Evolutionary conservation across 2,888 invertebrate genomes (phyloP).

Genomic region (Melinaea marsaeus): DNA sequence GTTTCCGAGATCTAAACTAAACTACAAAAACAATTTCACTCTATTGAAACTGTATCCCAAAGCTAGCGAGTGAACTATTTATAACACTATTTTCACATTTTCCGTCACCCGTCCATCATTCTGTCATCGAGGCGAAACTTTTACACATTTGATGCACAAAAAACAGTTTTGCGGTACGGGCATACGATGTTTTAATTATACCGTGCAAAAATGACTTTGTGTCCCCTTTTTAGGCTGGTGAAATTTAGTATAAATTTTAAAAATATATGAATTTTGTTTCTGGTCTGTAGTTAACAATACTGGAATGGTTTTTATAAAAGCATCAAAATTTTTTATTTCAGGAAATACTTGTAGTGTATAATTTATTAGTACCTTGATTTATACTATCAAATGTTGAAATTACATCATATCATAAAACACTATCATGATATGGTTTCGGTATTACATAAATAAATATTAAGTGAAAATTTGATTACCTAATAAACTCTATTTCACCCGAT

Average conservation of each 20-base stretch:
- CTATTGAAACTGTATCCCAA: constrained; percentile 3
- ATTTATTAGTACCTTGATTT: too few species aligned
- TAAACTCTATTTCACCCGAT: constrained; percentile 36
- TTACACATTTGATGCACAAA: constrained; percentile 32
- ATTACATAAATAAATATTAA: constrained; percentile 9
- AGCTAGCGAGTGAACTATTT: constrained; percentile 10
- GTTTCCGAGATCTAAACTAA: not conserved
- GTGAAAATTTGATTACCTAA: constrained; percentile 16
- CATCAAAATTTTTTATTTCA: too few species aligned
- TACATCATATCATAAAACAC: not conserved
- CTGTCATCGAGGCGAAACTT: constrained; percentile 31
- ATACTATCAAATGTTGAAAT: too few species aligned
- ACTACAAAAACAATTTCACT: not conserved
- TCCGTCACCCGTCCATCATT: constrained; percentile 30
- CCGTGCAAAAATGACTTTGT: constrained; percentile 23
- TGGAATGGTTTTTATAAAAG: too few species aligned
- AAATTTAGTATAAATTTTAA: not conserved
- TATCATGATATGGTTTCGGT: not conserved
- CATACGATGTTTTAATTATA: constrained; percentile 34
- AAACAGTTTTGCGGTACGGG: constrained; percentile 23
- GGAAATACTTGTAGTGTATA: too few species aligned
- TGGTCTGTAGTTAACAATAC: too few species aligned
- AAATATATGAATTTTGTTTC: too few species aligned
- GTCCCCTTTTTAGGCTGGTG: constrained; percentile 16
- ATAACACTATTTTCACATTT: constrained; percentile 14